phyloP scores from a whole-genome alignment of 2,797 vertebrate genomes.

The Ispidina lecontei region DNA sequence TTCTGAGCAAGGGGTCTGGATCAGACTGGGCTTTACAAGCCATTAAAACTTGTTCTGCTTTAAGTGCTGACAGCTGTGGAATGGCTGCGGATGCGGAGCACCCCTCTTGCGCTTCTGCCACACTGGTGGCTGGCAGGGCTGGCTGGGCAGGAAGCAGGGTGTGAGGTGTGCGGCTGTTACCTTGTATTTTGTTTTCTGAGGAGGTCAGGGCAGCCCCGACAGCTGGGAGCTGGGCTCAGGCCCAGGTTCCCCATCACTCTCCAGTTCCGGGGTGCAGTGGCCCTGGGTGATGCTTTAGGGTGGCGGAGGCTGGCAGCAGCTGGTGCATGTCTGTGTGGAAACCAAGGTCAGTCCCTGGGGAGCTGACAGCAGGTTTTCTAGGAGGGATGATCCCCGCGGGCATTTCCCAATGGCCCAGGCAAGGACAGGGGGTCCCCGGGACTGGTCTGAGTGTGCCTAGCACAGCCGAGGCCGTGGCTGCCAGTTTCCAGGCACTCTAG shows the following conservation, averaged over 20 bases:
- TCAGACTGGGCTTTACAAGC: background rate
- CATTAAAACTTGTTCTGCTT: background rate
- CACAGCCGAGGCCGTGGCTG: background rate
- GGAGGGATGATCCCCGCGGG: rapidly evolving
- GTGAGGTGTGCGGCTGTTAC: no score
- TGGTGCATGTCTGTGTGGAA: rapidly evolving
- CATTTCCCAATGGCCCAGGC: rapidly evolving
- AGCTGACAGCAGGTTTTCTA: rapidly evolving
- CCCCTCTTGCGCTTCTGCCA: no score
- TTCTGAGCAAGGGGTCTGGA: background rate
- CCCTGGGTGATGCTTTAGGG: rapidly evolving
- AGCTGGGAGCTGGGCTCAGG: rapidly evolving
- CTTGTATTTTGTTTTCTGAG: rapidly evolving
- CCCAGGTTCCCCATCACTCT: rapidly evolving
- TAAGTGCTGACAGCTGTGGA: background rate
- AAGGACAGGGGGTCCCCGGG: rapidly evolving
- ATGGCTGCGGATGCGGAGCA: no score
- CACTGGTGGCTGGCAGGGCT: no score
- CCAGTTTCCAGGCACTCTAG: rapidly evolving
- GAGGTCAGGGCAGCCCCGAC: rapidly evolving
- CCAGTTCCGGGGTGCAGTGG: rapidly evolving
- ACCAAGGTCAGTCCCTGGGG: rapidly evolving
- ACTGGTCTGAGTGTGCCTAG: rapidly evolving
- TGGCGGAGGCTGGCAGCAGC: rapidly evolving
- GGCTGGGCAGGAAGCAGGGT: no score